Percentiles rank a stretch among this genome's conserved stretches.
Evolutionary conservation across 2,888 invertebrate genomes (phyloP).

Genomic region (Heliconius erato): DNA sequence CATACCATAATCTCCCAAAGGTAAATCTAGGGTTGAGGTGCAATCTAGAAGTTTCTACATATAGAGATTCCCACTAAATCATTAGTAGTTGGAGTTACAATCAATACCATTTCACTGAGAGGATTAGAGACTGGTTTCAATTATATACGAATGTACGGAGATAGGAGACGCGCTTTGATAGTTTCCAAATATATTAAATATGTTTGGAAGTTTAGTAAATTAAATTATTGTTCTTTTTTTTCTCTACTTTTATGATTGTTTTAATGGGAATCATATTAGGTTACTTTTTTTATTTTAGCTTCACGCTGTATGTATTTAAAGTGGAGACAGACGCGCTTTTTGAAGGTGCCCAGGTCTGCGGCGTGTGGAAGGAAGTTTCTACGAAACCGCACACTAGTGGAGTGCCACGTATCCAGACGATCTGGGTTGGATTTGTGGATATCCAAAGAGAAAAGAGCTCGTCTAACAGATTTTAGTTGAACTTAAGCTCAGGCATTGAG

Average conservation of each 20-base stretch:
- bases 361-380: no score
- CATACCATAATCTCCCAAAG: not conserved
- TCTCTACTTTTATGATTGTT: not conserved
- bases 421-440: no score
- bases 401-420: no score
- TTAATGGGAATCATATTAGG: not conserved
- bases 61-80: conserved; percentile 8
- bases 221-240: not conserved
- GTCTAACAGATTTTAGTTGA: no score
- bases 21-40: not conserved
- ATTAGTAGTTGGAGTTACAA: conserved; percentile 18
- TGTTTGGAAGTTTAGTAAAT: not conserved
- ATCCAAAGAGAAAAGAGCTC: no score
- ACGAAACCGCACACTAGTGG: no score
- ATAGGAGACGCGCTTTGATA: not conserved
- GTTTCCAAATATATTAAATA: not conserved
- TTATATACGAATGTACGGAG: not conserved
- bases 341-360: no score
- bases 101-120: conserved; percentile 13
- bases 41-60: conserved; percentile 1
- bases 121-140: conserved; percentile 17
- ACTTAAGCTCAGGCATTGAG: no score
- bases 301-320: not conserved
- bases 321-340: no score
- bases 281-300: not conserved